A percentile compares a stretch with the other conserved stretches of the same genome.
These are phyloP conservation scores for Plectrocnemia conspersa DNA, from an alignment of 1,140 invertebrate genomes.

Conservation along the genomic window DNA sequence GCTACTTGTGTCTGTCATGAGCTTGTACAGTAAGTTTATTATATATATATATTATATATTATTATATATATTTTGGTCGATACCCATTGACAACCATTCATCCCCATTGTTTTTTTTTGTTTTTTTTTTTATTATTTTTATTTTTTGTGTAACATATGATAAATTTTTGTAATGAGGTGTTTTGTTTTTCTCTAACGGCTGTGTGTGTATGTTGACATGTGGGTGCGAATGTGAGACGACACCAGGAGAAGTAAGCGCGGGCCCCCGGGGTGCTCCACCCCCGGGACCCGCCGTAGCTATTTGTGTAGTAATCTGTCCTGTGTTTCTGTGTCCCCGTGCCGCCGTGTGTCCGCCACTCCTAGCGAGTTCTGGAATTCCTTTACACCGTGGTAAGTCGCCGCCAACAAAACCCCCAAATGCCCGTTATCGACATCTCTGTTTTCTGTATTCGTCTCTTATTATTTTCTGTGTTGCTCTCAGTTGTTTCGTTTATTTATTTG, in stretches of 20 bases:
- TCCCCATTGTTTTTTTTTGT: constrained; percentile 26
- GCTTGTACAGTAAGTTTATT: constrained; percentile 34
- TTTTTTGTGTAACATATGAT: constrained; percentile 19
- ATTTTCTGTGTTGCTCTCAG: constrained; percentile 27
- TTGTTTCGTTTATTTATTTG: constrained; percentile 20
- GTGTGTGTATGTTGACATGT: constrained; percentile 15
- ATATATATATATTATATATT: constrained; percentile 22
- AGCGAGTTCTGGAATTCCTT: constrained; percentile 96
- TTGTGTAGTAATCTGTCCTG: constrained; percentile 63
- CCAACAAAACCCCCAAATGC: constrained; percentile 49
- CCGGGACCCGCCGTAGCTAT: constrained; percentile 55
- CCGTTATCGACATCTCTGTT: constrained; percentile 49
- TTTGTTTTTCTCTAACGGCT: constrained; percentile 15
- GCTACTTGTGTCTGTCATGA: constrained; percentile 57
- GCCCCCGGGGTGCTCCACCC: constrained; percentile 14
- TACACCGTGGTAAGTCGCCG: constrained; percentile 92
- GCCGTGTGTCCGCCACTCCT: constrained; percentile 64
- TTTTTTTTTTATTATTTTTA: constrained; percentile 27
- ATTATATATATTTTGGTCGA: constrained; percentile 23
- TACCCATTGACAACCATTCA: constrained; percentile 29
- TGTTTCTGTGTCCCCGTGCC: constrained; percentile 67
- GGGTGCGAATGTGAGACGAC: constrained; percentile 15
- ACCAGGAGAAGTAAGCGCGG: neutral
- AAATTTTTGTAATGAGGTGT: constrained; percentile 31
- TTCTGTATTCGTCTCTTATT: constrained; percentile 47